Conservation (phyloP, 2,888 invertebrate species). For the Chelonus formosanus region DNA sequence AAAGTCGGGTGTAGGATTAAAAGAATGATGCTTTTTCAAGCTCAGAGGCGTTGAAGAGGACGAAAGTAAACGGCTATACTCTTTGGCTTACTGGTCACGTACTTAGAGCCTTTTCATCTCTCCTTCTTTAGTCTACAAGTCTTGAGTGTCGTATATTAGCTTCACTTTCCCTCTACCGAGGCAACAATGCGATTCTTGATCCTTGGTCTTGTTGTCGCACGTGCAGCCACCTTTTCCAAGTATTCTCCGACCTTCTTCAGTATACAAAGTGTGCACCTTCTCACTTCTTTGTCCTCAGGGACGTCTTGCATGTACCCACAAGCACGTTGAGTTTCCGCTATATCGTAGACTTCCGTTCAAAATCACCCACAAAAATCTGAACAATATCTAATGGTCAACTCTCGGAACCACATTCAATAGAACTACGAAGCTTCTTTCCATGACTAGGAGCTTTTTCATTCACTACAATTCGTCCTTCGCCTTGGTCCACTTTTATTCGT, state of each 20-base stretch:
- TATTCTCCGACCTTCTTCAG: not conserved
- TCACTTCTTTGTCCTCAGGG: not conserved
- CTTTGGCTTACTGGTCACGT: conserved; percentile 41
- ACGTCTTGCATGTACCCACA: not conserved
- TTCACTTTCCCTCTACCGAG: conserved; percentile 44
- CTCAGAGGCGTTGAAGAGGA: conserved; percentile 26
- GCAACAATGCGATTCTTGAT: conserved; percentile 51
- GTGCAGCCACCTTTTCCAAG: conserved; percentile 21
- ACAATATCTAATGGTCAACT: conserved; percentile 25
- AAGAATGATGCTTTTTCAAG: conserved; percentile 11
- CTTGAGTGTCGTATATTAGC: conserved; percentile 45
- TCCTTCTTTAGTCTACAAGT: conserved; percentile 25
- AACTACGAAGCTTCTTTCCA: not conserved
- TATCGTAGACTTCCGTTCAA: not conserved
- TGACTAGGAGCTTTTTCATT: not conserved
- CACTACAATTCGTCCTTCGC: conserved; percentile 6
- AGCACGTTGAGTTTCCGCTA: conserved; percentile 1
- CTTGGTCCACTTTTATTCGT: conserved; percentile 6
- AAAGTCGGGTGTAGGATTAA: conserved; percentile 15
- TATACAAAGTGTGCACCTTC: conserved; percentile 17
- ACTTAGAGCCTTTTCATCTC: conserved; percentile 30
- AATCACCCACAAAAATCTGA: conserved; percentile 6
- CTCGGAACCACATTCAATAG: conserved; percentile 3
- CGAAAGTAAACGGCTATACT: conserved; percentile 31
- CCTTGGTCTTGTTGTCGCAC: conserved; percentile 35